Evolutionary conservation across 2,888 invertebrate genomes (phyloP).

Genomic region (Megalurothrips usitatus): DNA sequence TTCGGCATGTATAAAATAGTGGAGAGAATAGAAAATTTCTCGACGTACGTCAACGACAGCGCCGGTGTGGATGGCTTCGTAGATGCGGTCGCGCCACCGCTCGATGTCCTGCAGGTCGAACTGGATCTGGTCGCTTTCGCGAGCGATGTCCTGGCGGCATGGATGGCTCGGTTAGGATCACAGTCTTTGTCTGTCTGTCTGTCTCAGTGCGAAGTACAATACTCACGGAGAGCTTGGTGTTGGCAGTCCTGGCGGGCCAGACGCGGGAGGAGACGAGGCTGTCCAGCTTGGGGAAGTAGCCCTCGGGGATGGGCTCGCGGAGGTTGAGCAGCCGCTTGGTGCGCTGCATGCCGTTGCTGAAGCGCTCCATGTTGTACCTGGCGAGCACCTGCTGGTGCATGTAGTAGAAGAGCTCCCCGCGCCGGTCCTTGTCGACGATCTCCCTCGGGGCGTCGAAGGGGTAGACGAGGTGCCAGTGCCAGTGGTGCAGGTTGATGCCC

Average conservation of each 20-base stretch:
- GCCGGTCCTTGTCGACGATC: conserved; percentile 68
- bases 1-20: no score
- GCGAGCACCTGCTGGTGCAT: conserved; percentile 70
- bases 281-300: conserved; percentile 80
- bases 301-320: conserved; percentile 66
- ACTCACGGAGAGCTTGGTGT: conserved; percentile 39
- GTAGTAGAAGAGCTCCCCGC: conserved; percentile 75
- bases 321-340: conserved; percentile 61
- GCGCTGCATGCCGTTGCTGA: conserved; percentile 64
- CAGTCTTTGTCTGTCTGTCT: not conserved
- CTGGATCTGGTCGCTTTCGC: conserved; percentile 62
- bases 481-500: conserved; percentile 81
- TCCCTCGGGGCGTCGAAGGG: conserved; percentile 60
- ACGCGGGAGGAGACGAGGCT: conserved; percentile 68
- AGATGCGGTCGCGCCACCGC: conserved; percentile 70
- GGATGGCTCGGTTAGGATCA: conserved; percentile 47
- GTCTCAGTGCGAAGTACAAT: no score
- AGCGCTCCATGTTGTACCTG: conserved; percentile 69
- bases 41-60: conserved; percentile 53
- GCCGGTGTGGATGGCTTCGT: conserved; percentile 64
- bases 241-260: conserved; percentile 62
- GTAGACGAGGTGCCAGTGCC: conserved; percentile 89
- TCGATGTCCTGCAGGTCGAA: conserved; percentile 66
- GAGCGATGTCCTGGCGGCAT: conserved; percentile 54
- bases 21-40: no score